phyloP scores from a whole-genome alignment of 2,797 vertebrate genomes.

The Meda fulgida region DNA sequence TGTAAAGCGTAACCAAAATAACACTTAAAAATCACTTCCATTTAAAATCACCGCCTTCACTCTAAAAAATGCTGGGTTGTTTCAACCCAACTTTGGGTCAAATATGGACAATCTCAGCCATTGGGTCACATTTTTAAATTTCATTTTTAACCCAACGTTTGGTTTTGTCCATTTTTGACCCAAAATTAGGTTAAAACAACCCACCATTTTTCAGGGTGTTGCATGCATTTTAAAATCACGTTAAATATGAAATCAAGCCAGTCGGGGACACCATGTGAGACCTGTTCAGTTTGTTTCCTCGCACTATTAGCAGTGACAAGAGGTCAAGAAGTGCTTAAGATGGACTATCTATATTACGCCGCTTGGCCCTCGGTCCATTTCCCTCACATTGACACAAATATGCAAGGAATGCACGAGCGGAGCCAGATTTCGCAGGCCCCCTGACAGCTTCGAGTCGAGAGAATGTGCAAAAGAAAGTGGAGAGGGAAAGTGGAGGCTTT shows the following conservation, averaged over 20 bases:
- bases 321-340: slow-evolving; percentile 46
- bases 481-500: slow-evolving; percentile 8
- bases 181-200: too few relatives aligned
- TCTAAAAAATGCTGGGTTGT: too few relatives aligned
- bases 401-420: slow-evolving; percentile 48
- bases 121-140: too few relatives aligned
- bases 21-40: not conserved
- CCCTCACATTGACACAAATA: slow-evolving; percentile 50
- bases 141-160: too few relatives aligned
- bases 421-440: slow-evolving; percentile 52
- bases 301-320: slow-evolving; percentile 42
- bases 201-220: not conserved
- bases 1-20: not conserved
- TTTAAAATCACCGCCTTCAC: not conserved
- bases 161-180: too few relatives aligned
- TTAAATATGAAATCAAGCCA: not conserved
- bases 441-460: slow-evolving; percentile 48
- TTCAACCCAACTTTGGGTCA: too few relatives aligned
- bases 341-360: slow-evolving; percentile 48
- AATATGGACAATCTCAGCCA: too few relatives aligned
- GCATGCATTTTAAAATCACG: not conserved
- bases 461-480: slow-evolving; percentile 10
- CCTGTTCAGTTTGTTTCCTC: slow-evolving; percentile 34
- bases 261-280: not conserved
- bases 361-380: slow-evolving; percentile 25